Base-by-base conservation (phyloP, 2,797 vertebrate species). In the Anabas testudineus region DNA sequence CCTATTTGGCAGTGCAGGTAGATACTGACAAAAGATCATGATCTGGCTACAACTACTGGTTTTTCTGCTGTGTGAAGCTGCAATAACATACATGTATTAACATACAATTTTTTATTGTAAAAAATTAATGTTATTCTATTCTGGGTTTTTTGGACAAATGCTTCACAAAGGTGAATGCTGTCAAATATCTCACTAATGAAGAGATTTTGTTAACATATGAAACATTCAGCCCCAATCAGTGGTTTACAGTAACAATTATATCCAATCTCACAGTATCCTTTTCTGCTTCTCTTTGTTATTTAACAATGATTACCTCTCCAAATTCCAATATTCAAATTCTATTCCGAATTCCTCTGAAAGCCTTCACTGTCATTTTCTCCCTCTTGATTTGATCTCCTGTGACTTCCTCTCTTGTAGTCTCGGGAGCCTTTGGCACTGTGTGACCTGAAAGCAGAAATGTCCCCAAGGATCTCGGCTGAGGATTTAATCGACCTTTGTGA, bases 401-500 rank as follows among this genome's bases (percentile, higher is more conserved):
- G 47, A 60, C 42, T 62, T 67, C 9, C 15, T 86, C 43, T 72
- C 52, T 72, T 82, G 75, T 87, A 99, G 98, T 96, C 95, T 71
- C 95, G 97, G 46, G 97, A 99, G 86, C 95, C 96, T 52, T 94
- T 99, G 74, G 92, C 94, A 14, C 85, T 99, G 89, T 94, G 92
- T 83, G 97, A 99, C 66, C 91, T 99, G 83, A 99, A 99, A 90
- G 95, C 96, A 19, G 98, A 99, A 87, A 92, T 96, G 1, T 97
- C 97, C 14, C 97, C 97, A 2, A 92, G 98, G 43, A 96, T 99
- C 91, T 99, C 98, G 3, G 97, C 96, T 3, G 97, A 99, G 87
- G 98, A 99, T 88, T 91, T 99, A 72, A 98, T 99, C 56, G 96
- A 98, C 81, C 87, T 98, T 64, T 99, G 97, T 87, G 97, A 99